A percentile compares a stretch with the other conserved stretches of the same genome.
Evolutionary conservation across 2,113 vertebrate species (phyloP).

Genomic region (Mustela lutreola): DNA sequence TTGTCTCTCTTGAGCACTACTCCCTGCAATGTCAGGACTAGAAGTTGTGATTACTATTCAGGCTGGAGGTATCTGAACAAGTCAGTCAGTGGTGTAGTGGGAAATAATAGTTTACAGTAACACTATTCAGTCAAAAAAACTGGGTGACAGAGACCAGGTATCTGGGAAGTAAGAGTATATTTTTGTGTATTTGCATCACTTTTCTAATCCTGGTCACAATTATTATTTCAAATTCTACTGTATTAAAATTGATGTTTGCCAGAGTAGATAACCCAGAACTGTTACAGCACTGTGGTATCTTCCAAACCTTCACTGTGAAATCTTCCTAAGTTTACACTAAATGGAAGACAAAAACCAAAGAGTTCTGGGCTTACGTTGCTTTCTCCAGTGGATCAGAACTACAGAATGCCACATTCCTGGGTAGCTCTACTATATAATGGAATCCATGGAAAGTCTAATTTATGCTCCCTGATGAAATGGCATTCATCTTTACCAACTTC

Average conservation of each 20-base stretch:
- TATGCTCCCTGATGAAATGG: conserved; percentile 20
- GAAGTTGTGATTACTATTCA: background rate
- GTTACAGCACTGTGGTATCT: background rate
- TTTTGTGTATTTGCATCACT: background rate
- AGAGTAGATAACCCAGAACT: background rate
- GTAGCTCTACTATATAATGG: background rate
- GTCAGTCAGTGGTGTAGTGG: background rate
- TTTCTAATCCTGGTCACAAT: conserved; percentile 16
- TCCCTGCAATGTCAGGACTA: background rate
- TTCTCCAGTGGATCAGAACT: background rate
- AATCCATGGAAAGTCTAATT: background rate
- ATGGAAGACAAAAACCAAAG: background rate
- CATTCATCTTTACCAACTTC: background rate
- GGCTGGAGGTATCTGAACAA: background rate
- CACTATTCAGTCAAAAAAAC: background rate
- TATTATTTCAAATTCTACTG: background rate
- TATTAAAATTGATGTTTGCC: background rate
- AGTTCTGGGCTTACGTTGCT: background rate
- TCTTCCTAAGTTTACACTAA: background rate
- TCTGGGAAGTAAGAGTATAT: conserved; percentile 34
- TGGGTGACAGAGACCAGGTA: background rate
- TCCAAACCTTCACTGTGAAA: background rate
- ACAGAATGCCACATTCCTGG: background rate
- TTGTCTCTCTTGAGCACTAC: background rate
- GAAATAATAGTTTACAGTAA: background rate